Base-by-base conservation (phyloP, 2,113 vertebrate genomes). In the Trogon melanurus region DNA sequence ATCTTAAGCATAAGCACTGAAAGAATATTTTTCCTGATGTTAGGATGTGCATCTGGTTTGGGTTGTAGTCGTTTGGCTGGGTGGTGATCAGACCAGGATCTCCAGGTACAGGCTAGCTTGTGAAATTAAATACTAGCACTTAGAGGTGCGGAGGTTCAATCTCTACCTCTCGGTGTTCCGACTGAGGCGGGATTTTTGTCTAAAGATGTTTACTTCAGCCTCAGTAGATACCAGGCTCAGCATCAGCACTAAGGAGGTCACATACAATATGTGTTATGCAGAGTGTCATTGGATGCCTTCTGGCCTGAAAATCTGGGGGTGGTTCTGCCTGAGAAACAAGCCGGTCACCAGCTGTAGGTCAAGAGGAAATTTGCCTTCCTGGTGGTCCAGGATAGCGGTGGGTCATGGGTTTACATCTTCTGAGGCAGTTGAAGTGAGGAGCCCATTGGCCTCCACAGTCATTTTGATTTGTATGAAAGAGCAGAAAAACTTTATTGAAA, bases 401-500 rank as follows among this genome's bases (percentile, higher is more conserved):
- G 54, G 16, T 38, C 5, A 0, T 85, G 70, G 66, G 26, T 48
- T 71, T 88, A 41, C 10, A 8, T 65, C 17, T 91, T 69, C 61
- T 85, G 80, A 75, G 91, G 54, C 60, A 85, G 23, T 3, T 26
- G 58, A 41, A 64, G 34, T 22, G 66, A 47, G 69, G 36, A 91
- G 8, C 20, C 22, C 29, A 5, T 27, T 3, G 0, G 17, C 45
- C 15, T 86, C n/a, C 0, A 0, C 23, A 56, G 23, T 50, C 74
- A 48, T 32, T 88, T 70, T 38, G 51, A 19, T 85, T 91, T 91
- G 34, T 27, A 11, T 32, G 51, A 64, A 85, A 79, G 44, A 93
- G n/a, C 45, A 75, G 32, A 75, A 95, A 84, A 30, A 58, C 54
- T 84, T 58, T 60, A 26, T 9, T 88, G 65, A 73, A 79, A 90